Conservation (phyloP, 2,888 invertebrate species). For the Microctonus brassicae region DNA sequence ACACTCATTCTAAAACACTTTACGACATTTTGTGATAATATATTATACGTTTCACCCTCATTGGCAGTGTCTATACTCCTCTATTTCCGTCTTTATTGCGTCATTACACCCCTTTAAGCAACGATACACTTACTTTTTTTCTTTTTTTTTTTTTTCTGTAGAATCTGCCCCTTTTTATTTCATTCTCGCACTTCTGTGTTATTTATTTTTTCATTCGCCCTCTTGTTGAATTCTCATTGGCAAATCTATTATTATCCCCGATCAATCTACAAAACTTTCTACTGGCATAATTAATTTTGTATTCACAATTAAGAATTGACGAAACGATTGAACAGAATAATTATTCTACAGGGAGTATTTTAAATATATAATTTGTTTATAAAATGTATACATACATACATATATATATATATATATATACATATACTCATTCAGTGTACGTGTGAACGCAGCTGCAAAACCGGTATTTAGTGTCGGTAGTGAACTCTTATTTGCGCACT, state of each 20-base stretch:
- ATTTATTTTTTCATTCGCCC: neutral
- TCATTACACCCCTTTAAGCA: neutral
- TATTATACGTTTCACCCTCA: neutral
- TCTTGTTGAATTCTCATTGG: neutral
- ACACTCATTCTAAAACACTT: conserved; percentile 53
- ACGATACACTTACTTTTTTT: neutral
- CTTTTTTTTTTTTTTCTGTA: neutral
- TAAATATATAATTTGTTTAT: too few species aligned
- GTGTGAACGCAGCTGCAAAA: conserved; percentile 51
- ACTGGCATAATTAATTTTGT: neutral
- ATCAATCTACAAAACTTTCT: neutral
- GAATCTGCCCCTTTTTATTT: neutral
- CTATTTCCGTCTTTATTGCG: neutral
- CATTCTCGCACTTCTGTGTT: neutral
- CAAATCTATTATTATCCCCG: conserved; percentile 7
- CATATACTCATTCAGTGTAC: neutral
- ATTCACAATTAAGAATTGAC: conserved; percentile 9
- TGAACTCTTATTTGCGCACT: conserved; percentile 45
- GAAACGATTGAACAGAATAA: too few species aligned
- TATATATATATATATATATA: neutral
- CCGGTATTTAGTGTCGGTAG: too few species aligned
- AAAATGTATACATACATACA: neutral
- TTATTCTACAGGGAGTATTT: too few species aligned
- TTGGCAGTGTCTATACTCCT: neutral
- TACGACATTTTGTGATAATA: conserved; percentile 48